These are phyloP conservation scores for Pyrrhia umbra DNA, from an alignment of 2,888 invertebrate genomes.

Conservation along the genomic window DNA sequence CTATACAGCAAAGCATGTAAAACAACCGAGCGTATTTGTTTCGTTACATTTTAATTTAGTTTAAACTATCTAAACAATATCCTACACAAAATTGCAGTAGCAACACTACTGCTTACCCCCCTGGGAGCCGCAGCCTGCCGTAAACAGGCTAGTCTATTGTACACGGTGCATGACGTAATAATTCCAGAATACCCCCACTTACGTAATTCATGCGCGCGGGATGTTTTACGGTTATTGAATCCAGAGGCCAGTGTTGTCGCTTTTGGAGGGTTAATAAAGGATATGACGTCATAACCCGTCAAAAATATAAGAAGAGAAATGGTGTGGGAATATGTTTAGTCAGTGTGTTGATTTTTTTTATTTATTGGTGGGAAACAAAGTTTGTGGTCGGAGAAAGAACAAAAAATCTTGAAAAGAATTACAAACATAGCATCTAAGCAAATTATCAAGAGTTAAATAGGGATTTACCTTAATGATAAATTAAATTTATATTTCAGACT, in stretches of 20 bases:
- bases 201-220: slow-evolving; percentile 75
- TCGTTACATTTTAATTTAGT: too few species aligned
- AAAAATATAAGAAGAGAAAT: background rate
- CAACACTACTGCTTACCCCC: slow-evolving; percentile 1
- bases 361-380: too few species aligned
- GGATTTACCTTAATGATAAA: too few species aligned
- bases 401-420: too few species aligned
- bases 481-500: too few species aligned
- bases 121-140: background rate
- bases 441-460: too few species aligned
- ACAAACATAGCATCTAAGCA: too few species aligned
- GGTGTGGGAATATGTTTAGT: too few species aligned
- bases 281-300: background rate
- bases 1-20: too few species aligned
- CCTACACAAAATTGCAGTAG: background rate
- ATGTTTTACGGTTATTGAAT: slow-evolving; percentile 72
- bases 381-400: too few species aligned
- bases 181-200: slow-evolving; percentile 72
- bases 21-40: too few species aligned
- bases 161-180: slow-evolving; percentile 75
- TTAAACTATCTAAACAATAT: background rate
- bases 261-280: background rate
- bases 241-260: slow-evolving; percentile 45
- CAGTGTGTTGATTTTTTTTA: too few species aligned
- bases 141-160: slow-evolving; percentile 52